Conservation (phyloP, 2,888 invertebrate species). For the Netelia melanura region DNA sequence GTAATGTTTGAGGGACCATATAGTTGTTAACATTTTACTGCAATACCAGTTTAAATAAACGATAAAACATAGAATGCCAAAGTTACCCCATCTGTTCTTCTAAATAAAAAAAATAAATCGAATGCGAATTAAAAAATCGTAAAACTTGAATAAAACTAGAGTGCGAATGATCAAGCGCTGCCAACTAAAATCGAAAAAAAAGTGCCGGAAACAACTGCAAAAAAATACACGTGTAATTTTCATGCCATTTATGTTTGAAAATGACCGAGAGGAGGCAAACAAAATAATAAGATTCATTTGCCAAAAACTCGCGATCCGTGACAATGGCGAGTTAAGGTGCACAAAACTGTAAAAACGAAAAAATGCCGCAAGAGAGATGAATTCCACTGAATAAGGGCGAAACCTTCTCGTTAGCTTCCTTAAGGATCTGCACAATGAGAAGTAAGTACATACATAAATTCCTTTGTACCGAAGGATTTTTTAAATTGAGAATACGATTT, state of each 20-base stretch:
- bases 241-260: neutral
- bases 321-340: neutral
- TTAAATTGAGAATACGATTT: too few relatives aligned
- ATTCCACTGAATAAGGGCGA: neutral
- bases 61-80: too few relatives aligned
- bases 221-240: neutral
- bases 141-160: too few relatives aligned
- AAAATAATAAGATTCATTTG: neutral
- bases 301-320: neutral
- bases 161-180: too few relatives aligned
- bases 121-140: too few relatives aligned
- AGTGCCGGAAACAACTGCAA: neutral
- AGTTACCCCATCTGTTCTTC: too few relatives aligned
- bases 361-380: neutral
- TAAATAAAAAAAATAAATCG: too few relatives aligned
- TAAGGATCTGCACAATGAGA: neutral
- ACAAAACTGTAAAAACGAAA: neutral
- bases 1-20: too few relatives aligned
- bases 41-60: too few relatives aligned
- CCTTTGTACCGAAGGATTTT: too few relatives aligned
- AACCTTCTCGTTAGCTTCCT: neutral
- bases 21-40: too few relatives aligned
- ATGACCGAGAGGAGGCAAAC: neutral
- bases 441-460: too few relatives aligned
- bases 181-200: neutral